A percentile compares a stretch with the other conserved stretches of the same genome.
Evolutionary conservation across 2,797 vertebrate species (phyloP).

Genomic region (Lophotriccus pileatus): DNA sequence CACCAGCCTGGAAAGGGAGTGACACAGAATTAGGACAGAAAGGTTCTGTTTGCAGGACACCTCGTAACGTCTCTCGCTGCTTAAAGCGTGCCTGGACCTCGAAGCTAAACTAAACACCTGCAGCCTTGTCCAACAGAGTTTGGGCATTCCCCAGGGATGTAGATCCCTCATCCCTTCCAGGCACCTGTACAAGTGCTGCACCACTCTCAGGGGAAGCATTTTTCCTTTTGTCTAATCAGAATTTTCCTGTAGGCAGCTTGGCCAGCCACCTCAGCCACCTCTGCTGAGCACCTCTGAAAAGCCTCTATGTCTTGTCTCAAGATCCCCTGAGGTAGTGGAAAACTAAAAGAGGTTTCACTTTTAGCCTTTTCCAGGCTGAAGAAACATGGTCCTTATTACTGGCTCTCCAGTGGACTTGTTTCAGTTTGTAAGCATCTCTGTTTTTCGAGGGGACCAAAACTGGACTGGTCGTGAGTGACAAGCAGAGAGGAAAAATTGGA

Average conservation of each 20-base stretch:
- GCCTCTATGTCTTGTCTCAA: not conserved
- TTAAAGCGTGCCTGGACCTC: not conserved
- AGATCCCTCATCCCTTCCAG: not conserved
- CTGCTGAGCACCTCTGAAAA: not conserved
- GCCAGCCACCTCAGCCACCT: not conserved
- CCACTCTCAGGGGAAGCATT: not conserved
- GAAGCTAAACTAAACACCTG: not conserved
- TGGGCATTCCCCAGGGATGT: not conserved
- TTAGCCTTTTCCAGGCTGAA: not conserved
- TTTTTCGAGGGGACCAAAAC: not conserved
- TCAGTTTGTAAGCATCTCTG: not conserved
- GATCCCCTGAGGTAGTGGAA: not conserved
- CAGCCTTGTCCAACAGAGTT: not conserved
- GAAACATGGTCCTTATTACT: not conserved
- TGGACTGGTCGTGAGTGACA: not conserved
- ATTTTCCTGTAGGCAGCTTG: not conserved
- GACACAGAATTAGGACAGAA: not conserved
- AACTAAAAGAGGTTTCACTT: not conserved
- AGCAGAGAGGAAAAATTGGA: not conserved
- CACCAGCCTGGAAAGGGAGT: conserved; percentile 64
- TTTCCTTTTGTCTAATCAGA: not conserved
- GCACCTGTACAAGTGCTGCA: not conserved
- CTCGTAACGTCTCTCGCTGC: not conserved
- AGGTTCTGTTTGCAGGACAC: not conserved
- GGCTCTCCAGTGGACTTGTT: not conserved